phyloP scores from a whole-genome alignment of 2,113 vertebrate species.

The Microtus oregoni region DNA sequence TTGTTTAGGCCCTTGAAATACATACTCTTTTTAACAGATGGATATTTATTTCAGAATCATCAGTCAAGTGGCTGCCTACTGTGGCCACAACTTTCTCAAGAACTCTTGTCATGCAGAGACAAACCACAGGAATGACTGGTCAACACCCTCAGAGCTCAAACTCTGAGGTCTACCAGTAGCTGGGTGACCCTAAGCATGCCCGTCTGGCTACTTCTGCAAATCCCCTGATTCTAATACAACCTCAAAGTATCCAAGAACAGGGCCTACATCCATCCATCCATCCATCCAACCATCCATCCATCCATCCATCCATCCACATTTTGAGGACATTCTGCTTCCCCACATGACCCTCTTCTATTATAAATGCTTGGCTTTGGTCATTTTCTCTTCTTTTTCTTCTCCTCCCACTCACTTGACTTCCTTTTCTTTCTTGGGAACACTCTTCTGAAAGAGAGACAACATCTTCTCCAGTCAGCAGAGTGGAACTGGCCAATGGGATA shows the following conservation, averaged over 20 bases:
- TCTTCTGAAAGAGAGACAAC: constrained; percentile 19
- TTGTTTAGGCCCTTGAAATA: neutral
- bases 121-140: constrained; percentile 41
- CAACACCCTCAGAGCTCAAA: constrained; percentile 48
- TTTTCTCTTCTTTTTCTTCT: neutral
- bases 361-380: neutral
- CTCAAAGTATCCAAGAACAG: neutral
- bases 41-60: constrained; percentile 17
- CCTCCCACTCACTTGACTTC: constrained; percentile 16
- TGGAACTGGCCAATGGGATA: constrained; percentile 29
- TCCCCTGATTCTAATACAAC: neutral
- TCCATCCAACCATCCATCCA: neutral
- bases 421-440: constrained; percentile 53
- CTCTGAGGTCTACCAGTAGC: neutral
- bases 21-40: neutral
- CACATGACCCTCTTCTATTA: neutral
- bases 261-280: neutral
- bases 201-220: neutral
- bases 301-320: neutral
- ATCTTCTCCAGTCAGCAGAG: constrained; percentile 29
- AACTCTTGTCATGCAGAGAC: constrained; percentile 35
- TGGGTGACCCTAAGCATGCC: neutral
- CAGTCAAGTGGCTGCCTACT: constrained; percentile 17
- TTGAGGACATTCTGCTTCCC: constrained; percentile 11
- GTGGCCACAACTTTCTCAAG: constrained; percentile 31